phyloP scores from a whole-genome alignment of 2,113 vertebrate species.

The Neofelis nebulosa region DNA sequence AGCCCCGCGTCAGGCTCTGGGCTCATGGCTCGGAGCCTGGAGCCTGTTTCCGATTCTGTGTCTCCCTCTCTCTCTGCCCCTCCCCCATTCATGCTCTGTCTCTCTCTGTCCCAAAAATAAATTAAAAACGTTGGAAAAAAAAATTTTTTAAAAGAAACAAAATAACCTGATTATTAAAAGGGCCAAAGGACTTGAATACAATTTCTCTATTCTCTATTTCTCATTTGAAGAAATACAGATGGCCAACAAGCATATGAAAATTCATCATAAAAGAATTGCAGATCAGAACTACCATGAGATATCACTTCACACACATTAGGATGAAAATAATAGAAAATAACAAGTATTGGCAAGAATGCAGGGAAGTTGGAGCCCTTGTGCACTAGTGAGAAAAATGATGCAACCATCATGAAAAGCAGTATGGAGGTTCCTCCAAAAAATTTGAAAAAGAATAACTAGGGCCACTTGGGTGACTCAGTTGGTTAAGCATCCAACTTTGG shows the following conservation, averaged over 20 bases:
- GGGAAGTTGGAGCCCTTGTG: neutral
- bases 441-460: neutral
- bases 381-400: neutral
- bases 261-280: neutral
- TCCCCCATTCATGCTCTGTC: too few species aligned
- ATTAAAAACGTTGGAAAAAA: too few species aligned
- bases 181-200: neutral
- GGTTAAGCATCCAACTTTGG: too few species aligned
- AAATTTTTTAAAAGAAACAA: too few species aligned
- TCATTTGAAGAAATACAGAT: neutral
- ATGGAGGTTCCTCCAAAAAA: neutral
- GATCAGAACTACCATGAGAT: neutral
- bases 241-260: neutral
- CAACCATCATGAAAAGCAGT: neutral
- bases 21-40: too few species aligned
- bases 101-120: too few species aligned
- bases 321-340: neutral
- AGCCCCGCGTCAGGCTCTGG: too few species aligned
- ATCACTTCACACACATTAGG: neutral
- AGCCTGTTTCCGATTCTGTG: too few species aligned
- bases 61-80: too few species aligned
- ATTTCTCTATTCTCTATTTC: neutral
- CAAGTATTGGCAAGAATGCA: neutral
- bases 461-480: too few species aligned
- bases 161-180: neutral